phyloP scores from a whole-genome alignment of 2,888 invertebrate species.

The Agriopis leucophaearia region DNA sequence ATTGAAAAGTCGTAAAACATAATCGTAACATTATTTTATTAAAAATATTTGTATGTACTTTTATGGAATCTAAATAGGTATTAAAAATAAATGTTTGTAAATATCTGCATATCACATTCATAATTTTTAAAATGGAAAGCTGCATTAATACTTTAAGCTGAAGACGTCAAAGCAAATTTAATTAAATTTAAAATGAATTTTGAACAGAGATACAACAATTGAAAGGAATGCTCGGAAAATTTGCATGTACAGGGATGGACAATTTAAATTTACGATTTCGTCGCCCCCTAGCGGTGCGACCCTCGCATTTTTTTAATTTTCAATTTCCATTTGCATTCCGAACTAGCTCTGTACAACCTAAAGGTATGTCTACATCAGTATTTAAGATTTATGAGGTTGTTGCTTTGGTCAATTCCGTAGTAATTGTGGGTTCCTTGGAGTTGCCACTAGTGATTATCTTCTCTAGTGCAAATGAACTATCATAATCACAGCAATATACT shows the following conservation, averaged over 20 bases:
- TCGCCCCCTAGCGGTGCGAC: conserved; percentile 75
- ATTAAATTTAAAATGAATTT: conserved; percentile 48
- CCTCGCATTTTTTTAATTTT: conserved; percentile 85
- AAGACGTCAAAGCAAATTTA: conserved; percentile 41
- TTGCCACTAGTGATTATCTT: conserved; percentile 37
- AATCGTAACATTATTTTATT: not conserved
- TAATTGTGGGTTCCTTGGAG: conserved; percentile 20
- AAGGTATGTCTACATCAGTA: conserved; percentile 26
- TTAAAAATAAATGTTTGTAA: not conserved
- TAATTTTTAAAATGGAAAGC: conserved; percentile 11
- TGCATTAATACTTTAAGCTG: conserved; percentile 30
- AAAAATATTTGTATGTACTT: not conserved
- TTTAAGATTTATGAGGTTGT: conserved; percentile 50
- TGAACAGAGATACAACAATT: conserved; percentile 67
- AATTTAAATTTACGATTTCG: conserved; percentile 85
- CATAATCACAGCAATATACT: conserved; percentile 38
- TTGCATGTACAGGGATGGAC: conserved; percentile 84
- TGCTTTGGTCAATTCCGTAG: conserved; percentile 12
- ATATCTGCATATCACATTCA: not conserved
- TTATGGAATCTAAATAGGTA: not conserved
- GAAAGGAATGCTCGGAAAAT: conserved; percentile 77
- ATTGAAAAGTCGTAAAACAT: too few relatives aligned
- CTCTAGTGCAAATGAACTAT: conserved; percentile 36
- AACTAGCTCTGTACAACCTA: conserved; percentile 45
- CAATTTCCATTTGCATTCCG: conserved; percentile 85